Conservation (phyloP, 2,888 invertebrate genomes). For the Melanargia galathea region DNA sequence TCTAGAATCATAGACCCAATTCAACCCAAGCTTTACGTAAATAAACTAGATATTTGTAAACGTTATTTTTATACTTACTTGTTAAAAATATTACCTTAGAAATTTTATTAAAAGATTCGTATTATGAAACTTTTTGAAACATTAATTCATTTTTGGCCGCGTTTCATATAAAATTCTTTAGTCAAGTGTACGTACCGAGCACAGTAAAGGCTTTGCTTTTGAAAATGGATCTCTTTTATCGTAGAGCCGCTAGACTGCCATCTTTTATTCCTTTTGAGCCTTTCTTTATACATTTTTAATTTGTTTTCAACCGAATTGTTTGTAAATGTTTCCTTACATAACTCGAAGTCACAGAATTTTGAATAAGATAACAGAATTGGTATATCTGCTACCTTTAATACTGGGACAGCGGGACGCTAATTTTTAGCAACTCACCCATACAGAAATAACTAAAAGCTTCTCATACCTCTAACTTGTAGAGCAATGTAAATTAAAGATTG, state of each 20-base stretch:
- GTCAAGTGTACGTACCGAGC: constrained; percentile 27
- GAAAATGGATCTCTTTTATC: constrained; percentile 33
- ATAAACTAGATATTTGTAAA: not conserved
- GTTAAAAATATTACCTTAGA: constrained; percentile 1
- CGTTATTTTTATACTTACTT: not conserved
- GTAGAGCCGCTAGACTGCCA: constrained; percentile 19
- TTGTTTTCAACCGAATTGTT: constrained; percentile 13
- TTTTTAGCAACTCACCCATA: no score
- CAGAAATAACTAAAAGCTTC: no score
- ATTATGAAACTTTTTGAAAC: not conserved
- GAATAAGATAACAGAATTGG: no score
- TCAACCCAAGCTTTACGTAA: no score
- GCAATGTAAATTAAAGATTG: no score
- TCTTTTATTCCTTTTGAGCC: constrained; percentile 29
- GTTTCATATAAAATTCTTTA: constrained; percentile 36
- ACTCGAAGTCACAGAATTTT: not conserved
- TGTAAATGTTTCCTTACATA: constrained; percentile 1
- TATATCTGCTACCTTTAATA: no score
- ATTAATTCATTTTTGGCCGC: constrained; percentile 27
- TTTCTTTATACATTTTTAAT: constrained; percentile 32
- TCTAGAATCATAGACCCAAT: no score
- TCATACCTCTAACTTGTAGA: no score
- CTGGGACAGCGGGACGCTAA: no score
- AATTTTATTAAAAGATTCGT: constrained; percentile 1
- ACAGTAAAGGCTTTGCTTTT: constrained; percentile 27